Conservation (phyloP, 64 coral and sea anemone genomes). For the Anthopleura sola region DNA sequence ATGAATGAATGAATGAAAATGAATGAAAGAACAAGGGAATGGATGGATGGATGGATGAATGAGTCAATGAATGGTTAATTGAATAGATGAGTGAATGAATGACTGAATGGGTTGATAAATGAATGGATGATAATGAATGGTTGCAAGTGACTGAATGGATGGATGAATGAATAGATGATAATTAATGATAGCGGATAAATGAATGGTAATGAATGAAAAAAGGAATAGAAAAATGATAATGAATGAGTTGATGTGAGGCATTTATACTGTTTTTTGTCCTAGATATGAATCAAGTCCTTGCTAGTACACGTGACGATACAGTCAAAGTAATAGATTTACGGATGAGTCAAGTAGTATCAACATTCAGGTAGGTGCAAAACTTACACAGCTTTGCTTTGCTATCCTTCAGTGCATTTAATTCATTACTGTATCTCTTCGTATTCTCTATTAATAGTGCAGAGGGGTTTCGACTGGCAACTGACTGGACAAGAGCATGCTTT, state of each 20-base stretch:
- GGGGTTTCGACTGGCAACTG: constrained; percentile 86
- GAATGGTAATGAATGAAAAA: not conserved
- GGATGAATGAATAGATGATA: no score
- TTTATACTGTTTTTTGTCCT: not conserved
- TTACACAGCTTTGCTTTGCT: not conserved
- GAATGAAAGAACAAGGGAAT: not conserved
- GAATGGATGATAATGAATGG: no score
- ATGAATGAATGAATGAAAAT: not conserved
- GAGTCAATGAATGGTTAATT: no score
- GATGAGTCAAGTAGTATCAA: constrained; percentile 88
- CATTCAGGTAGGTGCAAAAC: constrained; percentile 47
- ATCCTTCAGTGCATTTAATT: not conserved
- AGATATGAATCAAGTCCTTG: constrained; percentile 86
- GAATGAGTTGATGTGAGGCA: not conserved
- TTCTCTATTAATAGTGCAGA: constrained; percentile 51
- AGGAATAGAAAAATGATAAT: not conserved
- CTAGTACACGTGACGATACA: constrained; percentile 89
- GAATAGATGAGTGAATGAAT: no score
- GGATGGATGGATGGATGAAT: not conserved
- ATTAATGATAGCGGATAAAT: not conserved
- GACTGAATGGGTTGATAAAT: no score
- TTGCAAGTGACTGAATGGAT: no score
- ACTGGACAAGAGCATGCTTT: constrained; percentile 88
- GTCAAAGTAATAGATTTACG: constrained; percentile 85
- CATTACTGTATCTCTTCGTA: not conserved